Base-by-base conservation (phyloP, 2,797 vertebrate genomes). In the Otolemur crassicaudatus region DNA sequence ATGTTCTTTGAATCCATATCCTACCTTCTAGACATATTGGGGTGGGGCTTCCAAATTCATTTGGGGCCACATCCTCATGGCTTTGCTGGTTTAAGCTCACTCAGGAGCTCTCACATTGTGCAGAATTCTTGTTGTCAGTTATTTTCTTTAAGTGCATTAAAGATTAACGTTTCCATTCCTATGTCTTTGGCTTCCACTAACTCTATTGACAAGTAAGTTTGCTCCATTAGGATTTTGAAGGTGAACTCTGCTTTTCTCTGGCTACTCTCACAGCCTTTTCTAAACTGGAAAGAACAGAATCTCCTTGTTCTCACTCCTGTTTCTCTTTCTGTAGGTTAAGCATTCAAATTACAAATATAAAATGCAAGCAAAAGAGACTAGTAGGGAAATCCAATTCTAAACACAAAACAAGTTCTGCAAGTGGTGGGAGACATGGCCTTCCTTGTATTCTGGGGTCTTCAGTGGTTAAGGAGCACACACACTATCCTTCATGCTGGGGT, bases 381-480 rank as follows among this genome's bases (percentile, higher is more conserved):
- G 79, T 61, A 70, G 89, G 81, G 77, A 95, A 56, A 60, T 92
- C 94, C 86, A 63, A 37, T 77, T 75, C 90, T 85, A 72, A 93
- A 90, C 87, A 63, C 43, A 19, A 43, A 61, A 46, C 22, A 49
- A 84, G 34, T 61, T 93, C 92, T 65, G 27, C 9, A 58, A 60
- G 86, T 37, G 34, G 43, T 14, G 49, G 13, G 49, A 79, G 82
- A 61, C 67, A 76, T 49, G 69, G 92, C 83, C 87, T 90, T 73
- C 88, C 46, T 9, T 37, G 34, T 46, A 6, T n/a, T 73, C 84
- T 23, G 80, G 81, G 80, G 73, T 43, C 70, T 77, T 37, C 93
- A 94, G 90, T 96, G 97, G 97, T 87, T 92, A 84, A 19, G 40
- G 77, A 84, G 83, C 97, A 95, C 77, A 90, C 87, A 16, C 84